These are phyloP conservation scores for Micrasema minimum DNA, from an alignment of 1,140 invertebrate genomes.

Conservation along the genomic window DNA sequence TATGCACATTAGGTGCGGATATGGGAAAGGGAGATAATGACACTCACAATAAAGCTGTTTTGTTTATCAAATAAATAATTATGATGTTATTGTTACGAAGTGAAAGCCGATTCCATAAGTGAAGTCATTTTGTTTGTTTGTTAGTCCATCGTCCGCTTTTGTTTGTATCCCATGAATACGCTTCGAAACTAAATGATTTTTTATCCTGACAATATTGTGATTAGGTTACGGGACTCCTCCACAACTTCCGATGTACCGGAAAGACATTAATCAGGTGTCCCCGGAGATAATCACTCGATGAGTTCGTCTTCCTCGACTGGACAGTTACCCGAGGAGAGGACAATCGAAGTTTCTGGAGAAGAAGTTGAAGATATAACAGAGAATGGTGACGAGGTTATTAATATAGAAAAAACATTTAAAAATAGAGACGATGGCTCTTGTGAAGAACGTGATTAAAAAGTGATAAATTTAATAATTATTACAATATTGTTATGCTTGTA, in stretches of 20 bases:
- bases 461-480: constrained; percentile 21
- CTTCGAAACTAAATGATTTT: too few species aligned
- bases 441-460: constrained; percentile 39
- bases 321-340: background rate
- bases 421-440: constrained; percentile 34
- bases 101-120: constrained; percentile 2
- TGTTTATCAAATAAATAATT: too few species aligned
- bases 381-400: constrained; percentile 12
- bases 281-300: constrained; percentile 15
- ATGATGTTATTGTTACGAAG: too few species aligned
- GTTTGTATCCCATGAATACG: too few species aligned
- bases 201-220: constrained; percentile 4
- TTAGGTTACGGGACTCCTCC: constrained; percentile 34
- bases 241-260: constrained; percentile 5
- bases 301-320: constrained; percentile 7
- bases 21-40: too few species aligned
- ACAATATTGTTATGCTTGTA: constrained; percentile 15
- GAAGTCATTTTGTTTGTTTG: background rate
- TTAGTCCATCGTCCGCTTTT: background rate
- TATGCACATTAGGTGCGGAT: too few species aligned
- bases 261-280: constrained; percentile 3
- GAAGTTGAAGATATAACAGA: background rate
- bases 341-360: constrained; percentile 13
- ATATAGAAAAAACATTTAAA: constrained; percentile 36
- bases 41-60: too few species aligned